phyloP scores from a whole-genome alignment of 1,140 invertebrate species.

The Bombus sylvicola region DNA sequence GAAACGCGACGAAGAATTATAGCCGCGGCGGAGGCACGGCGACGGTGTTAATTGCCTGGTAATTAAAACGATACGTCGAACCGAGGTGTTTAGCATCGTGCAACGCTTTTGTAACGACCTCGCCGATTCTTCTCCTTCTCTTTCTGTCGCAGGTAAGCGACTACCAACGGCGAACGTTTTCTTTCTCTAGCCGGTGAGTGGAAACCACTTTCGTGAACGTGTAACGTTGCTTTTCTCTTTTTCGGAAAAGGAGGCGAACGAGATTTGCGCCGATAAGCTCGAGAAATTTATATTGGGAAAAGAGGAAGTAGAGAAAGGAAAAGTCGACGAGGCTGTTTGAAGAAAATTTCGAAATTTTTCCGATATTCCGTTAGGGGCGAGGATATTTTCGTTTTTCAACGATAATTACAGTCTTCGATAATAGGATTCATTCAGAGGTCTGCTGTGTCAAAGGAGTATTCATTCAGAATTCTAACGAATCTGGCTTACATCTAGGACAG shows the following conservation, averaged over 20 bases:
- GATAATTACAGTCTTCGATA: neutral
- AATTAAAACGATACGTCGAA: constrained; percentile 23
- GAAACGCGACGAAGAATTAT: constrained; percentile 25
- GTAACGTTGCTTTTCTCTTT: neutral
- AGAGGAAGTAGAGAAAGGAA: neutral
- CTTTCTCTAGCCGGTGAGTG: neutral
- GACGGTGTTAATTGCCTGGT: constrained; percentile 31
- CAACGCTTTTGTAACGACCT: constrained; percentile 21
- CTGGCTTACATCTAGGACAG: constrained; percentile 19
- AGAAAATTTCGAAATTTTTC: neutral
- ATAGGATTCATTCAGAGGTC: neutral
- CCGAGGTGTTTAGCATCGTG: neutral
- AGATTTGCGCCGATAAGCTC: too few relatives aligned
- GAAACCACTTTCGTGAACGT: neutral
- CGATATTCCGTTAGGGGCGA: neutral
- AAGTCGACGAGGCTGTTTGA: too few relatives aligned
- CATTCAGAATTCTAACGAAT: constrained; percentile 24
- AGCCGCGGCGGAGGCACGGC: neutral
- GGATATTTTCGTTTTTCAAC: neutral
- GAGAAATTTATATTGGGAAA: neutral
- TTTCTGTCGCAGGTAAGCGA: neutral
- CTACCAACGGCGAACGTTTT: neutral
- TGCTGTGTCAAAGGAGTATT: constrained; percentile 13
- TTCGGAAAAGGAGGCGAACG: neutral
- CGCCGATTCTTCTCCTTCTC: neutral